Conservation (phyloP, 1,140 invertebrate genomes). For the Sarcophaga peregrina region DNA sequence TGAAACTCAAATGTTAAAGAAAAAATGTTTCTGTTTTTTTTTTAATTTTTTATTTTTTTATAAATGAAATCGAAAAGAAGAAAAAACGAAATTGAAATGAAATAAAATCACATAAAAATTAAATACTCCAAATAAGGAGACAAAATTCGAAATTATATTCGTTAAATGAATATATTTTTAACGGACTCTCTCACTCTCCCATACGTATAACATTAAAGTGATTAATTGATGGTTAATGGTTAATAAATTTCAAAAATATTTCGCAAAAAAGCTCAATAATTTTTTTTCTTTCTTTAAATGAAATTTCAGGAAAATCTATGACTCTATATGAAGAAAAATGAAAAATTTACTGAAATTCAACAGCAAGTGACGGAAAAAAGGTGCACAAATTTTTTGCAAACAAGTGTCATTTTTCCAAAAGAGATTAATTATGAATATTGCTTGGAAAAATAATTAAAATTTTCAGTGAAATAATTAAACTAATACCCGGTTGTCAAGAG, state of each 20-base stretch:
- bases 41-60: neutral
- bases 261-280: neutral
- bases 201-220: slow-evolving; percentile 36
- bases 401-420: slow-evolving; percentile 29
- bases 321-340: too few species aligned
- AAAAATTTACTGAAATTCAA: neutral
- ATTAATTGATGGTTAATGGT: slow-evolving; percentile 39
- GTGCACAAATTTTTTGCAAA: neutral
- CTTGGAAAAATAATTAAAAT: slow-evolving; percentile 10
- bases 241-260: slow-evolving; percentile 37
- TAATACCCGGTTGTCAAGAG: neutral
- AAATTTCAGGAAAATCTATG: too few species aligned
- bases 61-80: neutral
- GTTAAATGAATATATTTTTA: neutral
- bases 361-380: slow-evolving; percentile 23
- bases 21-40: neutral
- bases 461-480: neutral
- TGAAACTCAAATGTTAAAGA: neutral
- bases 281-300: too few species aligned
- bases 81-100: neutral
- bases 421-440: slow-evolving; percentile 18
- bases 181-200: slow-evolving; percentile 12
- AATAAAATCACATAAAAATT: slow-evolving; percentile 30
- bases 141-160: slow-evolving; percentile 5
- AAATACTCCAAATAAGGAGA: slow-evolving; percentile 32